Evolutionary conservation across 2,888 invertebrate species (phyloP).

Genomic region (Sarcophaga subvicina): DNA sequence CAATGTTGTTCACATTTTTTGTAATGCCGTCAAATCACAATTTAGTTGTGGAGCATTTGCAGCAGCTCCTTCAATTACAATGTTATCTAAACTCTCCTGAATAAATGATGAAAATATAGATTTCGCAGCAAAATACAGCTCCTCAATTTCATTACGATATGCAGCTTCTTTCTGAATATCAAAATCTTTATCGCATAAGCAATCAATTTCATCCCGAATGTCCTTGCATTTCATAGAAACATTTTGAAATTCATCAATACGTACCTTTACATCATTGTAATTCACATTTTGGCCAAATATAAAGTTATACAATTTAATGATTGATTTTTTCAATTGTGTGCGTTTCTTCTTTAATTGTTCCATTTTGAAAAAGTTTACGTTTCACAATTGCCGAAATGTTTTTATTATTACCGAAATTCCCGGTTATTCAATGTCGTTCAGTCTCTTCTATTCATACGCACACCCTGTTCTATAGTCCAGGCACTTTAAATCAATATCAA

Average conservation of each 20-base stretch:
- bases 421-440: too few species aligned
- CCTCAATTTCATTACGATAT: constrained; percentile 11
- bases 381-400: too few species aligned
- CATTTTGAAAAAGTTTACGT: too few species aligned
- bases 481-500: too few species aligned
- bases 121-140: not conserved
- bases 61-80: not conserved
- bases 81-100: not conserved
- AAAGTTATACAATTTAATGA: not conserved
- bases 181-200: not conserved
- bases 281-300: too few species aligned
- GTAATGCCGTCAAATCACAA: not conserved
- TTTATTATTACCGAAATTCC: too few species aligned
- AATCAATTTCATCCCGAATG: constrained; percentile 46
- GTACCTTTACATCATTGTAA: constrained; percentile 20
- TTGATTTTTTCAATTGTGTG: not conserved
- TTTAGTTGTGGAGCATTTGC: not conserved
- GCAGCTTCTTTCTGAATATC: not conserved
- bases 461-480: too few species aligned
- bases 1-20: constrained; percentile 1
- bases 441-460: too few species aligned
- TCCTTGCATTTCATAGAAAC: constrained; percentile 5
- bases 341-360: too few species aligned
- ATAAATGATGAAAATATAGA: not conserved
- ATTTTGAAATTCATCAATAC: not conserved